Evolutionary conservation across 2,113 vertebrate species (phyloP).

Genomic region (Cottus gobio): DNA sequence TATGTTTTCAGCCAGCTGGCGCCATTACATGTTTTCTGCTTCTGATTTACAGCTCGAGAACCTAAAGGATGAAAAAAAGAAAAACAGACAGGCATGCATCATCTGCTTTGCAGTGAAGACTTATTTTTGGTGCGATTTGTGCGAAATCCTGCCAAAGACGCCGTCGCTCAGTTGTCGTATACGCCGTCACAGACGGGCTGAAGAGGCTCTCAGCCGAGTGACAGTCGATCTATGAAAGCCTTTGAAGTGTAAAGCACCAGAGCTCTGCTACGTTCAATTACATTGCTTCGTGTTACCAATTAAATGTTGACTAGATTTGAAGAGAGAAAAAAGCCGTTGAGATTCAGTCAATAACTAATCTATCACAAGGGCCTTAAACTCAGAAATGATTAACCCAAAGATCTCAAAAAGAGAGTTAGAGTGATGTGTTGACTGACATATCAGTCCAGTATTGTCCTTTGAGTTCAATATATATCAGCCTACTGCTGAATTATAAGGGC

Average conservation of each 20-base stretch:
- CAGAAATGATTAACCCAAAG: neutral
- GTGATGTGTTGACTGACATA: neutral
- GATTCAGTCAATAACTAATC: neutral
- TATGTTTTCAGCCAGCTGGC: conserved; percentile 11
- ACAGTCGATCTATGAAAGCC: conserved; percentile 64
- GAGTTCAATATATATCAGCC: neutral
- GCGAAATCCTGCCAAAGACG: conserved; percentile 30
- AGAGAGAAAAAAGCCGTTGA: neutral
- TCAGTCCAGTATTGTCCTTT: neutral
- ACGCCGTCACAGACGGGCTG: conserved; percentile 31
- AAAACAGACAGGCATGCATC: neutral
- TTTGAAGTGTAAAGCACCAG: conserved; percentile 77
- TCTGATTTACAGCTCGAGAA: conserved; percentile 12
- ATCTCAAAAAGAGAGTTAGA: neutral
- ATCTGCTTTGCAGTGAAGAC: conserved; percentile 9
- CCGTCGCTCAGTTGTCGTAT: neutral
- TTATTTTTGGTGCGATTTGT: conserved; percentile 31
- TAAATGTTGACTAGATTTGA: conserved; percentile 25
- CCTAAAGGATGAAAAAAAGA: neutral
- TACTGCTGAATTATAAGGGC: neutral
- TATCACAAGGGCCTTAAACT: neutral
- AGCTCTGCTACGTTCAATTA: conserved; percentile 54
- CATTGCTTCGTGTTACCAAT: neutral
- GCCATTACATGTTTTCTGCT: neutral
- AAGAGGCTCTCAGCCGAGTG: conserved; percentile 67